Base-by-base conservation (phyloP, 2,113 vertebrate genomes). In the Gavia stellata region DNA sequence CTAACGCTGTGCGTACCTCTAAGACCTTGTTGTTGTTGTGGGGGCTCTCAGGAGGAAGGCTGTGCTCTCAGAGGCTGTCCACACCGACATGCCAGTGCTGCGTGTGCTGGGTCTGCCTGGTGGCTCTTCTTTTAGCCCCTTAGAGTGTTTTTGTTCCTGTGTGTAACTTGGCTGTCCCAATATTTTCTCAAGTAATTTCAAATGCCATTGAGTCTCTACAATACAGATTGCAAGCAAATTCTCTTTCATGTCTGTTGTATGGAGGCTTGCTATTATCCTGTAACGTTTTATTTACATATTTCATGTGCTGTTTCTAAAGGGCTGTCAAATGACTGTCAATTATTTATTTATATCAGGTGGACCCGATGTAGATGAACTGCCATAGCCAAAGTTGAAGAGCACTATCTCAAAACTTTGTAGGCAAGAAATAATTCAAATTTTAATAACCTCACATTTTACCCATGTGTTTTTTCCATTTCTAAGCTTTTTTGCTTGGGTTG, bases 311-410 rank as follows among this genome's bases (percentile, higher is more conserved):
- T 49, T 87, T 91, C 77, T 78, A 91, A 92, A 92, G 74, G 68
- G 31, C 65, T 96, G 73, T 91, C 91, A 91, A 78, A 63, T 38
- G 65, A n/a, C 78, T 94, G 91, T 24, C 95, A 94, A 50, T 92
- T 92, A 87, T 89, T 95, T 96, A 94, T 96, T 96, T 86, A 61
- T 72, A 66, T 89, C 91, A 91, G 61, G 70, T 72, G 81, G 66
- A 92, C 72, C 61, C 91, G 82, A 63, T 44, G 80, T 79, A 59
- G 90, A 91, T 52, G 34, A 93, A 55, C 68, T 92, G 86, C 90
- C 53, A 28, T 5, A 79, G n/a, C 61, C 49, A 36, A 72, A 94
- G 73, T 55, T 95, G 72, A 95, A 89, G 81, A 85, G 56, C 62
- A 10, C 59, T 63, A 19, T 29, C 81, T 95, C 33, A 40, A 82